Evolutionary conservation across 2,797 vertebrate genomes (phyloP).

Genomic region (Numenius phaeopus): DNA sequence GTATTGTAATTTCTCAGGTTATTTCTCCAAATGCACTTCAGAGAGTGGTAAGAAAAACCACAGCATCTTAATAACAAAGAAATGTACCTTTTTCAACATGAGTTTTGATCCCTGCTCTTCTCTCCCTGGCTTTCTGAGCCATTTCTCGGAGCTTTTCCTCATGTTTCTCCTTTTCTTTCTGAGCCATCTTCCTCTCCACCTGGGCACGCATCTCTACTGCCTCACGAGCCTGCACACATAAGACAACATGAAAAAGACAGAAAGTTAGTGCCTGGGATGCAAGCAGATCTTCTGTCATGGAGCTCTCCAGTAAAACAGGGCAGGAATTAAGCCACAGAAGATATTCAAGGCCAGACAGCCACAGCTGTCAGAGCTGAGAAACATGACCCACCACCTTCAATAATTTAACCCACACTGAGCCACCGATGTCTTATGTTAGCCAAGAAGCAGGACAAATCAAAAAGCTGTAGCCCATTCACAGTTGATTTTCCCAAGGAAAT

Average conservation of each 20-base stretch:
- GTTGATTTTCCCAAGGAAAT: background rate
- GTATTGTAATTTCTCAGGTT: background rate
- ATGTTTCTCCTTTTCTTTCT: slow-evolving; percentile 98
- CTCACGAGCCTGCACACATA: slow-evolving; percentile 88
- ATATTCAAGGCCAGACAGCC: background rate
- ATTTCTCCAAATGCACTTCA: background rate
- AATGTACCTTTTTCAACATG: slow-evolving; percentile 92
- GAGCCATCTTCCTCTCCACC: slow-evolving; percentile 98
- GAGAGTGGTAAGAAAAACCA: background rate
- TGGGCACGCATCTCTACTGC: slow-evolving; percentile 99
- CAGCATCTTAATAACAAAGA: background rate
- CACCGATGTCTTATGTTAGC: background rate
- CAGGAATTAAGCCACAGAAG: background rate
- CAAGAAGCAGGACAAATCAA: background rate
- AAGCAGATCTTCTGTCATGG: background rate
- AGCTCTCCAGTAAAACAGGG: background rate
- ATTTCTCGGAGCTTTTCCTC: slow-evolving; percentile 96
- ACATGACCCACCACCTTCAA: background rate
- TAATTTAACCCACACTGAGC: background rate
- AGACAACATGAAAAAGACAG: background rate
- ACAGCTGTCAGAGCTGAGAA: background rate
- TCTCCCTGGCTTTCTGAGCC: slow-evolving; percentile 95
- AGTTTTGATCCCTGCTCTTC: slow-evolving; percentile 98
- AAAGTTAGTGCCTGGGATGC: background rate
- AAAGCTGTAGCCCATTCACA: background rate